Evolutionary conservation across 2,113 vertebrate genomes (phyloP).

Genomic region (Lucifuga dentata): DNA sequence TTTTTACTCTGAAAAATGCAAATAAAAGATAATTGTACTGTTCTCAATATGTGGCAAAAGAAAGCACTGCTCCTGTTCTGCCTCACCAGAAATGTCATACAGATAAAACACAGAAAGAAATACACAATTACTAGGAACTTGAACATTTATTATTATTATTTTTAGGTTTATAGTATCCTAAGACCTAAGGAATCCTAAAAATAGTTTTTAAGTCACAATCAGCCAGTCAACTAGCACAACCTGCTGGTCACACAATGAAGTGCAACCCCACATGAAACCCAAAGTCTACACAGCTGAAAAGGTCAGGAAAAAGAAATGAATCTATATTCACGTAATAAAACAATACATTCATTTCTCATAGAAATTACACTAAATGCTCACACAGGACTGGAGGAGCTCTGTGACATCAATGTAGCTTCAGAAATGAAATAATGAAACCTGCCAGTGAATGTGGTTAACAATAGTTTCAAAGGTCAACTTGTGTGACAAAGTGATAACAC

Average conservation of each 20-base stretch:
- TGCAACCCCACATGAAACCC: too few relatives aligned
- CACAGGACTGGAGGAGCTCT: slow-evolving; percentile 35
- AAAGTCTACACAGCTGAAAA: too few relatives aligned
- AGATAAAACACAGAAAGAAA: slow-evolving; percentile 27
- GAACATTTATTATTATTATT: slow-evolving; percentile 49
- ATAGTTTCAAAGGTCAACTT: slow-evolving; percentile 35
- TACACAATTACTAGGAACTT: slow-evolving; percentile 1
- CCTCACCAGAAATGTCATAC: slow-evolving; percentile 28
- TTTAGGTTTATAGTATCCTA: slow-evolving; percentile 56
- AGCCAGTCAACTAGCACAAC: slow-evolving; percentile 65
- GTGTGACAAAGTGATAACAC: neutral
- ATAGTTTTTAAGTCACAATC: slow-evolving; percentile 59
- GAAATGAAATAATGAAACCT: slow-evolving; percentile 29
- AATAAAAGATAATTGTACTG: slow-evolving; percentile 51
- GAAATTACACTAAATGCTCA: slow-evolving; percentile 40
- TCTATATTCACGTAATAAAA: neutral
- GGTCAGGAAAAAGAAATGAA: slow-evolving; percentile 6
- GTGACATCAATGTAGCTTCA: slow-evolving; percentile 21
- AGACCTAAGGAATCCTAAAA: slow-evolving; percentile 38
- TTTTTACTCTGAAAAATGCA: slow-evolving; percentile 62
- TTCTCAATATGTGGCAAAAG: slow-evolving; percentile 41
- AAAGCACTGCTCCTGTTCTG: slow-evolving; percentile 23
- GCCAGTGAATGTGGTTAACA: slow-evolving; percentile 4
- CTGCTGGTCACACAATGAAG: slow-evolving; percentile 62
- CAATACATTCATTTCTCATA: slow-evolving; percentile 15